These are phyloP conservation scores for Ptychodera flava DNA, from an alignment of 35 echinoderm and acorn worm genomes.

Conservation along the genomic window DNA sequence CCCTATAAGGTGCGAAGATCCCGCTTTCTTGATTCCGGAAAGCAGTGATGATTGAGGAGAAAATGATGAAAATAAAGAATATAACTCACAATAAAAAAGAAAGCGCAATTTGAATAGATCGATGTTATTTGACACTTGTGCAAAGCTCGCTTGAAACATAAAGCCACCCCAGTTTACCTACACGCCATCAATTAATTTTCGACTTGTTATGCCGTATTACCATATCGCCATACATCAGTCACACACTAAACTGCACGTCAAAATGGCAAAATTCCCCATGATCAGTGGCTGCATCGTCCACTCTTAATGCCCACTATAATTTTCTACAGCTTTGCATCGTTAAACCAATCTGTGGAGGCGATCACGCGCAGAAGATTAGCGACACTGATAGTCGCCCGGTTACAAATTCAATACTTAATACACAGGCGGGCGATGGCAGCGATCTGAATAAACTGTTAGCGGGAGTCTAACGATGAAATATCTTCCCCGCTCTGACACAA, in stretches of 20 bases:
- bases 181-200: not conserved
- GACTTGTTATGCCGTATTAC: not conserved
- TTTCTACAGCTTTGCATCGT: not conserved
- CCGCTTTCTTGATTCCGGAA: too few species aligned
- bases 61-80: not conserved
- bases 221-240: not conserved
- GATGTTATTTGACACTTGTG: not conserved
- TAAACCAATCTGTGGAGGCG: not conserved
- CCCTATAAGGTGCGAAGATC: too few species aligned
- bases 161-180: not conserved
- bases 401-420: not conserved
- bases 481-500: not conserved
- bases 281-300: not conserved
- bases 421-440: not conserved
- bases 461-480: not conserved
- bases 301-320: conserved; percentile 1
- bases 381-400: not conserved
- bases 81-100: not conserved
- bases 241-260: not conserved
- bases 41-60: not conserved
- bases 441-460: not conserved
- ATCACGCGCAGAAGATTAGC: not conserved
- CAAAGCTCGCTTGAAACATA: not conserved
- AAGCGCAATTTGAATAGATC: not conserved
- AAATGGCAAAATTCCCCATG: not conserved